Percentiles rank a stretch among this genome's conserved stretches.
Evolutionary conservation across 2,888 invertebrate genomes (phyloP).

Genomic region (Galerucella pusilla): DNA sequence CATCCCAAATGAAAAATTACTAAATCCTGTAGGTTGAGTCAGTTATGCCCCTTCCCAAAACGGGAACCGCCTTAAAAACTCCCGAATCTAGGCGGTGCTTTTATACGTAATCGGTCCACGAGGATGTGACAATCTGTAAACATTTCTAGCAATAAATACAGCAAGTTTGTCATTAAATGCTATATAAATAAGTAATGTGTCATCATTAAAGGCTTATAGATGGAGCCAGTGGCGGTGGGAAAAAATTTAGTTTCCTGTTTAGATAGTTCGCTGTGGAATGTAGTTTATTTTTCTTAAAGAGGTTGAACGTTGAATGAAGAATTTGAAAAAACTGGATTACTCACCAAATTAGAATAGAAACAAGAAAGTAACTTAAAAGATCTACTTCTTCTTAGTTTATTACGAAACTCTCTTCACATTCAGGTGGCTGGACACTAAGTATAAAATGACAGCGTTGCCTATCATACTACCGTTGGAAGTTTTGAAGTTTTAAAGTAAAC

Average conservation of each 20-base stretch:
- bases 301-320: background rate
- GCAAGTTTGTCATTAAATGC: slow-evolving; percentile 58
- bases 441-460: too few relatives aligned
- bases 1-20: slow-evolving; percentile 9
- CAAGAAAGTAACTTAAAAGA: too few relatives aligned
- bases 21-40: slow-evolving; percentile 28
- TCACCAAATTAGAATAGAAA: too few relatives aligned
- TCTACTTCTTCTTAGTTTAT: too few relatives aligned
- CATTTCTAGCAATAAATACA: slow-evolving; percentile 60
- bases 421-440: too few relatives aligned
- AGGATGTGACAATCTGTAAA: slow-evolving; percentile 62
- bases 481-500: too few relatives aligned
- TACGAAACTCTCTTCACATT: too few relatives aligned
- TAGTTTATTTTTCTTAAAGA: background rate
- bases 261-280: background rate
- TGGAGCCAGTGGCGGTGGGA: slow-evolving; percentile 39
- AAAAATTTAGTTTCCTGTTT: slow-evolving; percentile 28
- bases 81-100: slow-evolving; percentile 48
- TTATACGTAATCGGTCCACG: slow-evolving; percentile 48
- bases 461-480: too few relatives aligned
- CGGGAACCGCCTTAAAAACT: slow-evolving; percentile 49
- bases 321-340: too few relatives aligned
- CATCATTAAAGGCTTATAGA: slow-evolving; percentile 62
- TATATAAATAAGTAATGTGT: slow-evolving; percentile 61
- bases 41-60: slow-evolving; percentile 14